Base-by-base conservation (phyloP, 2,888 invertebrate species). In the Phengaris alcon region DNA sequence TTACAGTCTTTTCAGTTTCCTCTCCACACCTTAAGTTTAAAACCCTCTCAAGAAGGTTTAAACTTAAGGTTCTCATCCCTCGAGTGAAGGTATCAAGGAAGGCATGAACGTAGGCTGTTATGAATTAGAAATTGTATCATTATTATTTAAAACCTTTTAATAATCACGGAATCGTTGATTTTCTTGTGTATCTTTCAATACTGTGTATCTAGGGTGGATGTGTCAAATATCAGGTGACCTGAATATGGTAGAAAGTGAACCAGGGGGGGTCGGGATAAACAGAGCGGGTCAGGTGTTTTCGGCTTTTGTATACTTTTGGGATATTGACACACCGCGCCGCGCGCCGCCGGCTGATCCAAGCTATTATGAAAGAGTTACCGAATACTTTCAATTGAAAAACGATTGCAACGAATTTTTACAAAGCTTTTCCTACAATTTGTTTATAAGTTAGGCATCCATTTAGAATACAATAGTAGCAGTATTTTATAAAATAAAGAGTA, bases 211-310 rank as follows among this genome's bases (percentile, higher is more conserved):
- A 72, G 35, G 72, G 15, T 12, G 22, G 70, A 48, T 70, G 72
- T 72, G 51, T 12, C 22, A 52, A 52, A 72, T 72, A 72, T 72
- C 72, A 52, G 54, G 72, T 72, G 72, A 72, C 72, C 72, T 22
- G 52, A 54, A 72, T 72, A 52, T 22, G 54, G 72, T 52, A 22
- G 72, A 68, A 44, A 46, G 35, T 13, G 8, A 35, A 52, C 15
- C 54, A 72, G 13, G 54, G 35, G 22, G 54, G 70, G 70, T 10
- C 46, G 35, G 52, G 54, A 35, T 72, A 54, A 72, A 72, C 72
- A 72, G 72, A 72, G 54, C 72, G 52, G 72, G 72, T 72, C 72
- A 54, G 51, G 72, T 72, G 72, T 72, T 72, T 72, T 72, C 52
- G 72, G 72, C 72, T 72, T 72, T 72, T 72, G 72, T 72, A 52